These are phyloP conservation scores for Lordiphosa fenestrarum DNA, from an alignment of 2,888 invertebrate species.

Conservation along the genomic window DNA sequence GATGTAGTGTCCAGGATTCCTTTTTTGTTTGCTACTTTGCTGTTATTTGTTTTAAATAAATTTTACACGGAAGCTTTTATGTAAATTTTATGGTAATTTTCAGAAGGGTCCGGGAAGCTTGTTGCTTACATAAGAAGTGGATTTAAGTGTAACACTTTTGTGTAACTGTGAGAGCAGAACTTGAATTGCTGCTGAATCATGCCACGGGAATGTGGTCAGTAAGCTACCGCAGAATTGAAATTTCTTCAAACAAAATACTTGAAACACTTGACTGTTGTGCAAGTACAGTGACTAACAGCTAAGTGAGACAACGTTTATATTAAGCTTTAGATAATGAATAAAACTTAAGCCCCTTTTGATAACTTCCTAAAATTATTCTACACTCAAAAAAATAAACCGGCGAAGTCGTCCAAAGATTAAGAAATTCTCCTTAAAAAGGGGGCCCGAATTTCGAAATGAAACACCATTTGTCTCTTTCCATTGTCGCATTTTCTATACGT, in stretches of 20 bases:
- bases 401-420: no score
- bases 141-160: conserved; percentile 38
- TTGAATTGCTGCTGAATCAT: conserved; percentile 44
- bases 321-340: no score
- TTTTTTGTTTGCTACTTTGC: conserved; percentile 10
- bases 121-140: conserved; percentile 24
- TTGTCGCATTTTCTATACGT: no score
- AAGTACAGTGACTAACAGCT: no score
- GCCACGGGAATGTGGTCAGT: conserved; percentile 7
- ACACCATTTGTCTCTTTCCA: no score
- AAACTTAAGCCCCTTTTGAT: no score
- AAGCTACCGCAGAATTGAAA: conserved; percentile 10
- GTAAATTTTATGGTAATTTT: conserved; percentile 72
- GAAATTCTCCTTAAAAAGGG: no score
- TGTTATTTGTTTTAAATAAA: conserved; percentile 72
- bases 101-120: conserved; percentile 17
- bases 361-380: no score
- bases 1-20: conserved; percentile 51
- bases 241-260: neutral
- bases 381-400: no score
- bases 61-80: conserved; percentile 67
- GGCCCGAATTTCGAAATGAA: no score
- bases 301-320: no score
- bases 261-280: neutral
- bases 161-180: neutral